Evolutionary conservation across 1,140 invertebrate genomes (phyloP), one percentile per base, ranked within the genome.

Genomic region (Sminthurinus signatus): DNA sequence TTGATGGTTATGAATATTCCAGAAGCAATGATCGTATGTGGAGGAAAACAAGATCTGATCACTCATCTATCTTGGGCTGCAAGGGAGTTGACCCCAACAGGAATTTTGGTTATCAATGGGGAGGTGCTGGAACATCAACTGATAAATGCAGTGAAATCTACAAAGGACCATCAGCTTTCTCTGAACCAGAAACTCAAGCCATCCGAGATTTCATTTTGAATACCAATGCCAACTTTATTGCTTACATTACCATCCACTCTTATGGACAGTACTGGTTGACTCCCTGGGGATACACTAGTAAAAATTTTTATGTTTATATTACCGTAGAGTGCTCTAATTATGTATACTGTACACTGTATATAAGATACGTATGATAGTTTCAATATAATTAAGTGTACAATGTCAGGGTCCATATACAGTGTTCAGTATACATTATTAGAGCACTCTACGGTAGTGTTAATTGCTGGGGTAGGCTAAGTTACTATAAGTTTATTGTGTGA

Each of bases 101-200:
- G 48, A 75, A 52, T 48, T 68, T 59, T 48, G 46, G 60, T n/a
- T 59, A 3, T 51, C 12, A 68, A 85, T 85, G 73, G 4, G 76
- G 79, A 25, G 88, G 88, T 19, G 80, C 85, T 1, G 86, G 84
- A 57, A 76, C 69, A 1, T 77, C 29, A 14, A 10, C 5, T n/a
- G 36, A 84, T 64, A 82, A 86, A 1, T 93, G 90, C 73, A 74
- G 76, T 0, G 85, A 88, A 14, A 85, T 81, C 0, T 92, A 82
- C 72, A 81, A 84, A 29, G 91, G 91, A 25, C 77, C 81, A 0
- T 59, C 59, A 0, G 75, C 86, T 0, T 88, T 88, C 70, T 91
- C 88, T 0, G 90, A 93, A 74, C 78, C 83, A 0, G 88, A 90
- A 73, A 83, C 86, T 0, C 74, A 73, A 62, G 79, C 84, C 0